Evolutionary conservation across 2,888 invertebrate genomes (phyloP), one percentile per base, ranked within the genome.

Genomic region (Orthonevra nobilis): DNA sequence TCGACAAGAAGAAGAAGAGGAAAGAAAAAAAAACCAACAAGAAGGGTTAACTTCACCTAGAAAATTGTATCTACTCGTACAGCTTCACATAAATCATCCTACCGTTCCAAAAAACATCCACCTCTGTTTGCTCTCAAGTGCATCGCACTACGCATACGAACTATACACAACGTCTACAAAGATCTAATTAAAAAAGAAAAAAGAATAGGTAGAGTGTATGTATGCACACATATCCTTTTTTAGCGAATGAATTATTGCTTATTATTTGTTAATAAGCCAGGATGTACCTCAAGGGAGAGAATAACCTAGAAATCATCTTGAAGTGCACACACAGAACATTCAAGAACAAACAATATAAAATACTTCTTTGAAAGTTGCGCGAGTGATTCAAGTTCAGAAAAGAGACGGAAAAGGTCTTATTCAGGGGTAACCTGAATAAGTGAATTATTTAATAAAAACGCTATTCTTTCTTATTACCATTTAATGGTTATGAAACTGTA

Each of bases 211-310:
- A 32, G 48, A 34, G 15, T 5, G 28, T 23, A 4, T 32, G 36
- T 26, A 26, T 17, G 19, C 52, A 70, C 15, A 61, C 42, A 44
- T 12, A 44, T 61, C 54, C 64, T 54, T 50, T 50, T 42, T 73
- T 56, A 50, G 61, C 61, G 61, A 79, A 79, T 79, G 79, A 79
- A 73, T 79, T 79, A 79, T 79, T 79, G 72, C 73, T 79, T 79
- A 79, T 79, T 79, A 79, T 79, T 79, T 73, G 79, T 68, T 79
- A 79, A 79, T 79, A 79, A 79, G 79, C 79, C 72, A 79, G 79
- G 79, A 79, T 73, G 79, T 73, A 52, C 77, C 70, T 48, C 15
- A 28, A 52, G 60, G 64, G 64, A 69, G 17, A 34, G 42, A 38
- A 44, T 12, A 58, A 46, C 48, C 34, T 42, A 56, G 61, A 61